These are phyloP conservation scores for Zoanthus gigantus DNA, from an alignment of 92 coral and sea anemone species.

Conservation along the genomic window DNA sequence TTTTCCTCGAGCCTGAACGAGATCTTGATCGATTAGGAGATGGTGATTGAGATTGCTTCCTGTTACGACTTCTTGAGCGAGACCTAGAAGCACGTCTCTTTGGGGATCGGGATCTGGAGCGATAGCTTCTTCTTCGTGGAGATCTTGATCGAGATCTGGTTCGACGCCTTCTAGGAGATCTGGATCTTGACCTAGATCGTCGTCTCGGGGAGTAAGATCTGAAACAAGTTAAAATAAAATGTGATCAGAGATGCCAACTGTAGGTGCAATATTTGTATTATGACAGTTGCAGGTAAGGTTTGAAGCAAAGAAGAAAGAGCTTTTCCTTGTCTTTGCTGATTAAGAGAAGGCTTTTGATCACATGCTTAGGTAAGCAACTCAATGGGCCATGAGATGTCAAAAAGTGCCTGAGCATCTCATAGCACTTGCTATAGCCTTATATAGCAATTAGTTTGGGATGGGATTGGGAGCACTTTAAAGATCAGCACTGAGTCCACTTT, in stretches of 20 bases:
- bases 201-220: conserved; percentile 68
- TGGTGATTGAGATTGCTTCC: conserved; percentile 69
- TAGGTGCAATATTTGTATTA: neutral
- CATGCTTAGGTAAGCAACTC: too few relatives aligned
- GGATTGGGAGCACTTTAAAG: too few relatives aligned
- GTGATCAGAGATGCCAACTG: neutral
- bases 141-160: conserved; percentile 70
- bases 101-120: conserved; percentile 58
- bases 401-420: too few relatives aligned
- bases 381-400: too few relatives aligned
- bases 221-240: neutral
- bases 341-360: too few relatives aligned
- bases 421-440: too few relatives aligned
- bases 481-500: too few relatives aligned
- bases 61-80: conserved; percentile 69
- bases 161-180: conserved; percentile 61
- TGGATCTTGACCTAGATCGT: conserved; percentile 74
- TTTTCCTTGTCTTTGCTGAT: too few relatives aligned
- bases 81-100: conserved; percentile 65
- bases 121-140: conserved; percentile 65
- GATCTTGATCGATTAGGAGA: conserved; percentile 73
- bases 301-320: too few relatives aligned
- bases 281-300: too few relatives aligned
- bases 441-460: too few relatives aligned
- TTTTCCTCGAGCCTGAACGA: conserved; percentile 50